Conservation (phyloP, 2,888 invertebrate genomes). For the Tryphoninae sp. region DNA sequence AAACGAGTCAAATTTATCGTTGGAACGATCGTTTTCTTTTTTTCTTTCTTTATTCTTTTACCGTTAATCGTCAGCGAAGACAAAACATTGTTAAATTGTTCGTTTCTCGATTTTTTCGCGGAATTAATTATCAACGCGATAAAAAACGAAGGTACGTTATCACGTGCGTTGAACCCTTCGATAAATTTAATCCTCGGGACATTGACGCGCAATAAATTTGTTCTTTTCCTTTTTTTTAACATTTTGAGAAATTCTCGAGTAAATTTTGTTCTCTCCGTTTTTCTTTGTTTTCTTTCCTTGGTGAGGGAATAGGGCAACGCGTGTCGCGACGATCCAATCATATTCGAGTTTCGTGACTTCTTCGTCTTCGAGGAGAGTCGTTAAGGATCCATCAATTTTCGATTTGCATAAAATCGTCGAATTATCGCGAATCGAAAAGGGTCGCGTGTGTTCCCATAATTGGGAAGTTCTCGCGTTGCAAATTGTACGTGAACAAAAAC, state of each 20-base stretch:
- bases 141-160: too few relatives aligned
- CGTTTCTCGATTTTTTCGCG: too few relatives aligned
- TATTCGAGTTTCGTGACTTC: constrained; percentile 25
- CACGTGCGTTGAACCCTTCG: background rate
- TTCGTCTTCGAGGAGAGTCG: constrained; percentile 2
- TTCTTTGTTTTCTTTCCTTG: background rate
- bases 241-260: constrained; percentile 1
- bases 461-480: constrained; percentile 51
- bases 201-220: background rate
- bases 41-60: too few relatives aligned
- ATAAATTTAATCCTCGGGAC: background rate
- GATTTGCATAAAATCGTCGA: constrained; percentile 66
- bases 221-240: background rate
- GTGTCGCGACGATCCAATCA: constrained; percentile 40
- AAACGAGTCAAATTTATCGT: too few relatives aligned
- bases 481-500: constrained; percentile 20
- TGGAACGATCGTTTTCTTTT: too few relatives aligned
- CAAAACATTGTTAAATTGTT: too few relatives aligned
- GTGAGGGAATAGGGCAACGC: background rate
- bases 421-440: constrained; percentile 58
- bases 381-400: constrained; percentile 65
- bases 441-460: constrained; percentile 41
- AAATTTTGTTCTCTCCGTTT: background rate
- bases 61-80: too few relatives aligned
- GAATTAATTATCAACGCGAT: too few relatives aligned